These are phyloP conservation scores for Stichopus chloronotus DNA, from an alignment of 35 echinoderm and acorn worm genomes.

Conservation along the genomic window DNA sequence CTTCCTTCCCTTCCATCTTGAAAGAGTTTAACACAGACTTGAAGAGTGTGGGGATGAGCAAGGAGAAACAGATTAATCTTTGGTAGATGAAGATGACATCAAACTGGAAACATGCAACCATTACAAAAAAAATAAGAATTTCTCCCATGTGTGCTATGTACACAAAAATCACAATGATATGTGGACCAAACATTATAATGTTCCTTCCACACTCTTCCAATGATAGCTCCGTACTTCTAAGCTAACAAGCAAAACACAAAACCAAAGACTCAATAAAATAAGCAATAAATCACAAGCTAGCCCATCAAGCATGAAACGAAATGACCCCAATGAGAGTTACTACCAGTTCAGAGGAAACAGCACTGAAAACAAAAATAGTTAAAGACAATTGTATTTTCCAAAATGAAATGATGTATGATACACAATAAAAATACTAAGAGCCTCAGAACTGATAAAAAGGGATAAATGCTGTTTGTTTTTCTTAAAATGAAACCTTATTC, in stretches of 20 bases:
- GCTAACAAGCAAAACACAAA: neutral
- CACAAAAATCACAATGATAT: too few species aligned
- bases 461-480: neutral
- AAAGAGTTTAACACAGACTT: too few species aligned
- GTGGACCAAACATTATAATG: too few species aligned
- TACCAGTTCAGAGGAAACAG: neutral
- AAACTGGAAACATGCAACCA: too few species aligned
- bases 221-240: neutral
- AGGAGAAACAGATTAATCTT: too few species aligned
- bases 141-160: too few species aligned
- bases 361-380: neutral
- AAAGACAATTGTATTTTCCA: conserved; percentile 12
- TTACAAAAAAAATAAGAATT: too few species aligned
- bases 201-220: too few species aligned
- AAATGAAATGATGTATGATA: neutral
- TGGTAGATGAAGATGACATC: too few species aligned
- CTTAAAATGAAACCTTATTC: too few species aligned
- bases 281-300: conserved; percentile 13
- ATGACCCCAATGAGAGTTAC: conserved; percentile 24
- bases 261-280: neutral
- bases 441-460: neutral
- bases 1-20: too few species aligned
- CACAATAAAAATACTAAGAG: neutral
- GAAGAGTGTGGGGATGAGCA: too few species aligned
- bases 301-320: neutral